Evolutionary conservation across 1,140 invertebrate species (phyloP).

Genomic region (Oedothorax gibbosus): DNA sequence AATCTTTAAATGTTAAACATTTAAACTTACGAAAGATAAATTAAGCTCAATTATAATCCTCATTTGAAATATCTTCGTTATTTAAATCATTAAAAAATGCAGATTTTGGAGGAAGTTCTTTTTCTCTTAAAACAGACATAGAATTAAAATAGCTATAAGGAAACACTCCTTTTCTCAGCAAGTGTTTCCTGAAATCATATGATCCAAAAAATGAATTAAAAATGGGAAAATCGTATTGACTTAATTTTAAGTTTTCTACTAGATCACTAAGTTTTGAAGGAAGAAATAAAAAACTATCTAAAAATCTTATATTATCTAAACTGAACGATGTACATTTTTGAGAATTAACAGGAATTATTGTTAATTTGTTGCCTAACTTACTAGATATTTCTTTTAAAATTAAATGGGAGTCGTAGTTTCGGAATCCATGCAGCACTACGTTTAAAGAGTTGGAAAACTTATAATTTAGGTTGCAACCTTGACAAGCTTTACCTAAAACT

Average conservation of each 20-base stretch:
- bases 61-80: no score
- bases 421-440: slow-evolving; percentile 19
- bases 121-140: slow-evolving; percentile 61
- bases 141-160: slow-evolving; percentile 63
- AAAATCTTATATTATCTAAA: no score
- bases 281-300: slow-evolving; percentile 24
- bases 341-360: no score
- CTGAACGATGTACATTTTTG: no score
- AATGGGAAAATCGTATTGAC: slow-evolving; percentile 5
- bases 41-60: no score
- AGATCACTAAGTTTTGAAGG: not conserved
- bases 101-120: not conserved
- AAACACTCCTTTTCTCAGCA: slow-evolving; percentile 8
- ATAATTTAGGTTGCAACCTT: slow-evolving; percentile 30
- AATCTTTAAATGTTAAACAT: no score
- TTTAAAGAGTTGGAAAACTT: not conserved
- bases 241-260: slow-evolving; percentile 29
- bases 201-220: slow-evolving; percentile 32
- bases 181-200: not conserved
- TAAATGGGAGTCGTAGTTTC: slow-evolving; percentile 18
- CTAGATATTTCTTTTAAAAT: no score
- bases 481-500: not conserved
- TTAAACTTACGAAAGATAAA: no score
- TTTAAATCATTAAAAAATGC: slow-evolving; percentile 48
- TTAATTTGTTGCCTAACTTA: no score